Evolutionary conservation across 2,888 invertebrate species (phyloP), one percentile per base, ranked within the genome.

Genomic region (Ophion ventricosus): DNA sequence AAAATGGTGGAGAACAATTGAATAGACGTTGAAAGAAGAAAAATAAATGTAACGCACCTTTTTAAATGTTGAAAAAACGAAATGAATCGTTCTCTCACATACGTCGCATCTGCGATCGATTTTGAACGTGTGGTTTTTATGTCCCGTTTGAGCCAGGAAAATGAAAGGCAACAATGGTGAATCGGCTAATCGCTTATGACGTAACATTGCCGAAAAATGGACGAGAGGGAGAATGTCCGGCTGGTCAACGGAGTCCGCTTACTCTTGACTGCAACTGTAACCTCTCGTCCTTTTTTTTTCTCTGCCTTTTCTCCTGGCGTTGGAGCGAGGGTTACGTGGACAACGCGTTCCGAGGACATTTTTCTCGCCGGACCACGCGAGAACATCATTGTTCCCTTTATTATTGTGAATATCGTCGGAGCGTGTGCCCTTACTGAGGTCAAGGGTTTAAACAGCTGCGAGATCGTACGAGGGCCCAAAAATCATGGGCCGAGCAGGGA

Each of bases 401-500:
- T 69, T 77, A 82, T 88, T 89, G 83, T 87, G 87, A 84, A 76
- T 86, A 64, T 67, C 76, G 84, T 66, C 63, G 80, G 72, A 83
- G 66, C 74, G 76, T 82, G 86, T 85, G 87, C 87, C 86, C 61
- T 67, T 74, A 81, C 57, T 26, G 85, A 89, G 91, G 91, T 91
- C 91, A 91, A 90, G 89, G 88, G 90, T 90, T 91, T 90, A 87
- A 88, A 88, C 91, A 91, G 91, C 91, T 91, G 91, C 89, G 72
- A 67, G 67, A 80, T 75, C 77, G 35, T 67, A 54, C 49, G 20
- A 64, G 77, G 84, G 59, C 25, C 78, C 64, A 56, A 57, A 63
- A 77, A 78, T 78, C 77, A 43, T 61, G 20, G 79, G 43, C 56
- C 43, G 57, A 23, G 25, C 59, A 40, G 20, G 63, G 35, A 35